Percentiles rank a stretch among this genome's conserved stretches.
Evolutionary conservation across 2,888 invertebrate genomes (phyloP).

Genomic region (Hofmannophila pseudospretella): DNA sequence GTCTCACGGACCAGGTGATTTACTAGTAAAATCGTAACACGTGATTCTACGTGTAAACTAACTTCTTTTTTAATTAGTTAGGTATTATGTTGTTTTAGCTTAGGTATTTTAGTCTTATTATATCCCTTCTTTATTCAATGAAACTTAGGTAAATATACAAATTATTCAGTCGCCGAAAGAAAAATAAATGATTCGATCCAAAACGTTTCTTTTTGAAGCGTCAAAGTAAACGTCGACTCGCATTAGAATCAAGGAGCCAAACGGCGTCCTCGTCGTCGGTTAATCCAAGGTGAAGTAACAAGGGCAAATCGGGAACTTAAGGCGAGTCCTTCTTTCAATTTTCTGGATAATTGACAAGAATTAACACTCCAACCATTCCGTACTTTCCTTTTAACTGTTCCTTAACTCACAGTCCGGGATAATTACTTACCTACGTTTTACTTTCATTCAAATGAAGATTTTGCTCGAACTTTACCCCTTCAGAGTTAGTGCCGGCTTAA

Average conservation of each 20-base stretch:
- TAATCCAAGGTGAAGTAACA: neutral
- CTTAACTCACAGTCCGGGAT: slow-evolving; percentile 43
- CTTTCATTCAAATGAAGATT: slow-evolving; percentile 48
- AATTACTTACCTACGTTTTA: slow-evolving; percentile 22
- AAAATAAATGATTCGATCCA: too few species aligned
- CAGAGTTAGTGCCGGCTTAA: slow-evolving; percentile 33
- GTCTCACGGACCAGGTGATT: too few species aligned
- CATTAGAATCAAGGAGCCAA: neutral
- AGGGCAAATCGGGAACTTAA: neutral
- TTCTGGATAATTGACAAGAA: slow-evolving; percentile 59
- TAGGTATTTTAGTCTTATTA: too few species aligned
- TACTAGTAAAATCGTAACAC: too few species aligned
- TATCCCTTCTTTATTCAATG: too few species aligned
- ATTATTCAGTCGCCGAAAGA: too few species aligned
- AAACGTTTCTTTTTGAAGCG: too few species aligned
- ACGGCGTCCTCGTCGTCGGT: neutral
- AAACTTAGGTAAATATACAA: too few species aligned
- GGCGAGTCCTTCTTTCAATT: slow-evolving; percentile 32
- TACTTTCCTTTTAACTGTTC: slow-evolving; percentile 42
- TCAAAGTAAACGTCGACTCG: neutral
- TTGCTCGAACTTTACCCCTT: slow-evolving; percentile 17
- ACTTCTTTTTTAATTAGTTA: too few species aligned
- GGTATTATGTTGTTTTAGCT: too few species aligned
- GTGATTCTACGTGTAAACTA: too few species aligned
- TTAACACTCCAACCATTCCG: slow-evolving; percentile 45